Evolutionary conservation across 2,888 invertebrate genomes (phyloP).

Genomic region (Exocentrus adspersus): DNA sequence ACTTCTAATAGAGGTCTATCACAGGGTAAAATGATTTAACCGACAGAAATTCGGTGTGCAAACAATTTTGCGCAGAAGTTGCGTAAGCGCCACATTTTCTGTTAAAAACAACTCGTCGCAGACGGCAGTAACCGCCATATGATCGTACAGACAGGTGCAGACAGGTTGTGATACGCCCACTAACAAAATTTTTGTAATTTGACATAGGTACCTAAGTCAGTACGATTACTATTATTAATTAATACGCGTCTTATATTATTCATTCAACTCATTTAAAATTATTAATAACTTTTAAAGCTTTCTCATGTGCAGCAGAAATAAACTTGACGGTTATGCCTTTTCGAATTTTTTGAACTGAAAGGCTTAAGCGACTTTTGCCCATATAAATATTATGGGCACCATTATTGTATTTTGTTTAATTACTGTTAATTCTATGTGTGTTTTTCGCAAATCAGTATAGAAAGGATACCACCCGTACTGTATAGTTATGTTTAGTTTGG

Average conservation of each 20-base stretch:
- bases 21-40: constrained; percentile 11
- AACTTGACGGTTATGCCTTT: not conserved
- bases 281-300: not conserved
- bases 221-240: not conserved
- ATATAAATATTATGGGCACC: not conserved
- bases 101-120: not conserved
- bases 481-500: not conserved
- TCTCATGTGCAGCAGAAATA: not conserved
- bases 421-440: not conserved
- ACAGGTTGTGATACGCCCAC: constrained; percentile 15
- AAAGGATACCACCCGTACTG: not conserved
- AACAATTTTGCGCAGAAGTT: not conserved
- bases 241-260: not conserved
- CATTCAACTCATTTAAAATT: not conserved
- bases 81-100: not conserved
- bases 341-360: not conserved
- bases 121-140: constrained; percentile 15
- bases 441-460: not conserved
- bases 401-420: constrained; percentile 1
- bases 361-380: not conserved
- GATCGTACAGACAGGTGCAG: not conserved
- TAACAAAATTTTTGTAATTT: not conserved
- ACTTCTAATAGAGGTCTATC: constrained; percentile 5
- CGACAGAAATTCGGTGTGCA: not conserved
- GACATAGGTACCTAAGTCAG: not conserved